phyloP scores from a whole-genome alignment of 2,113 vertebrate species.

The Amphiprion percula region DNA sequence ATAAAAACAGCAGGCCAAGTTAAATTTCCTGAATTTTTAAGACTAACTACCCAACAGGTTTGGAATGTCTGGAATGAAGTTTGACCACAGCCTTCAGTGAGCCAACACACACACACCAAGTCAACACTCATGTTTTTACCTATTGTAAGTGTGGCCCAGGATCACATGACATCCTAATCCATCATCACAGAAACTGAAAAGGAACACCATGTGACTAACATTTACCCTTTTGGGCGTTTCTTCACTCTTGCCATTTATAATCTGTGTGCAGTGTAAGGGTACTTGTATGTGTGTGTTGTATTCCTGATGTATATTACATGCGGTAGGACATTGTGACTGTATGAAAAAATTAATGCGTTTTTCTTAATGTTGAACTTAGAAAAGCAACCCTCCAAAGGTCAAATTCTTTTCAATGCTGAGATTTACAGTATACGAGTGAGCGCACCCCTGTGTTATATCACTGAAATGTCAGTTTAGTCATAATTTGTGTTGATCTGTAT shows the following conservation, averaged over 20 bases:
- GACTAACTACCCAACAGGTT: conserved; percentile 2
- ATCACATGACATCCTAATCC: conserved; percentile 62
- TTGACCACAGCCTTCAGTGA: conserved; percentile 7
- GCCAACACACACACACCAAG: background rate
- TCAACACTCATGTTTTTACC: conserved; percentile 22
- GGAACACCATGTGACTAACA: conserved; percentile 34
- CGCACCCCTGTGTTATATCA: no score
- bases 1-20: conserved; percentile 17
- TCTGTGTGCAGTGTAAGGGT: background rate
- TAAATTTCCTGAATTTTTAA: background rate
- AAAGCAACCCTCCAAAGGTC: no score
- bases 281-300: no score
- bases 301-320: no score
- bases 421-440: no score
- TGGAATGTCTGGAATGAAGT: conserved; percentile 60
- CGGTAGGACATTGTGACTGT: no score
- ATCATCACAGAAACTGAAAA: conserved; percentile 31
- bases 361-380: no score
- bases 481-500: no score
- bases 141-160: background rate
- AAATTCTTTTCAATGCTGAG: no score
- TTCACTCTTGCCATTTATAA: background rate
- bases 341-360: no score
- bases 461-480: no score
- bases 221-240: conserved; percentile 7